phyloP scores from a whole-genome alignment of 2,797 vertebrate genomes.

The Molossus alvarezi region DNA sequence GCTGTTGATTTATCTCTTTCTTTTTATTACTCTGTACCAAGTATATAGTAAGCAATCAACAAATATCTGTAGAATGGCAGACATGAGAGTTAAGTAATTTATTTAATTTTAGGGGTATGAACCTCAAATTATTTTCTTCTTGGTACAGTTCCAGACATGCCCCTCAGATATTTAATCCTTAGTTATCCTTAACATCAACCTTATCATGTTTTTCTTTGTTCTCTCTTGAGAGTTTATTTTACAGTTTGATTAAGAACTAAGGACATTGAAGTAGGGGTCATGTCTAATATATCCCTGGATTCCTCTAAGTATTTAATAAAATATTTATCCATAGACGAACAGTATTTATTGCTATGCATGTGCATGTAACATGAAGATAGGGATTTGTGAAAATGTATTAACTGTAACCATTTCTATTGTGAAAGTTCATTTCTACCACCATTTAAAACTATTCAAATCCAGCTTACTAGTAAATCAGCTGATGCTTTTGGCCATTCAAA shows the following conservation, averaged over 20 bases:
- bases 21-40: slow-evolving; percentile 6
- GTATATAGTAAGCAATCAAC: neutral
- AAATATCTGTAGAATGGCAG: neutral
- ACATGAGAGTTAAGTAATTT: neutral
- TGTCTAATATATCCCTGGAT: neutral
- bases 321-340: neutral
- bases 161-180: slow-evolving; percentile 4
- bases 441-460: slow-evolving; percentile 18
- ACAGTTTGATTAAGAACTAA: neutral
- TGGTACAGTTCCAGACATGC: neutral
- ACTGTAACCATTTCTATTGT: slow-evolving; percentile 44
- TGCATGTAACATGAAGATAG: neutral
- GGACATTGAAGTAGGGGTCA: neutral
- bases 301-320: neutral
- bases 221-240: slow-evolving; percentile 28
- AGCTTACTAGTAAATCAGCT: neutral
- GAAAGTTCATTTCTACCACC: slow-evolving; percentile 53
- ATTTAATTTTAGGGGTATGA: slow-evolving; percentile 13
- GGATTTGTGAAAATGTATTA: neutral
- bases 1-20: neutral
- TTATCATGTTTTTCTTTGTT: neutral
- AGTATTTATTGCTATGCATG: slow-evolving; percentile 8
- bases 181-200: neutral
- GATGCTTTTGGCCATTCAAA: slow-evolving; percentile 18
- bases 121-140: slow-evolving; percentile 61